Evolutionary conservation across 2,113 vertebrate genomes (phyloP), one percentile per base, ranked within the genome.

Genomic region (Neofelis nebulosa): DNA sequence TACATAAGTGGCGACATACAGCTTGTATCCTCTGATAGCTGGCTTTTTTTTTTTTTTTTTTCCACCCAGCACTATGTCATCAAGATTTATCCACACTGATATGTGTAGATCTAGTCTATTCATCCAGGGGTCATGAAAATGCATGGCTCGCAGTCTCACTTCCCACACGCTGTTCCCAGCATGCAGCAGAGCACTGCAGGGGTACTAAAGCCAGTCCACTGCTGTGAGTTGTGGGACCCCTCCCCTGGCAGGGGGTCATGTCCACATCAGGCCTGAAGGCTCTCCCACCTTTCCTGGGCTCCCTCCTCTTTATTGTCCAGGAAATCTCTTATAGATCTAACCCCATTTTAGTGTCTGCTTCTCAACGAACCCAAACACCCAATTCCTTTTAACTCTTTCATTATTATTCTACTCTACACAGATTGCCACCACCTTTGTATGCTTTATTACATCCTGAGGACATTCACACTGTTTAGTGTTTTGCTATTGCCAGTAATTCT

Each of bases 231-330:
- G 63, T 18, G 63, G 18, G 48, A 29, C n/a, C 69, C n/a, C 16
- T 29, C 6, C 6, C 29, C 16, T 0, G 0, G 38, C 50, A 76
- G 6, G 36, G 48, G 55, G 19, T 41, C 45, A 45, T 1, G 36
- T 36, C 31, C 57, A 21, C 57, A 41, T 25, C 41, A 19, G 86
- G 48, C 33, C n/a, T 0, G 14, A 14, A 13, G 38, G 33, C n/a
- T 29, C n/a, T 27, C 16, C n/a, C 19, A 2, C 21, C 13, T 65
- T 36, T 50, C 27, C 63, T 3, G 1, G 4, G 52, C 19, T 63
- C 16, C 66, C 55, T 50, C 23, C 21, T 29, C 27, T n/a, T 36
- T 41, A 27, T 15, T 18, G 10, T 41, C 38, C 33, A 71, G 12
- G 27, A 68, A 76, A n/a, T 14, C 55, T 27, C 29, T 83, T 36